phyloP scores from a whole-genome alignment of 2,797 vertebrate species.

The Psittacula derbiana region DNA sequence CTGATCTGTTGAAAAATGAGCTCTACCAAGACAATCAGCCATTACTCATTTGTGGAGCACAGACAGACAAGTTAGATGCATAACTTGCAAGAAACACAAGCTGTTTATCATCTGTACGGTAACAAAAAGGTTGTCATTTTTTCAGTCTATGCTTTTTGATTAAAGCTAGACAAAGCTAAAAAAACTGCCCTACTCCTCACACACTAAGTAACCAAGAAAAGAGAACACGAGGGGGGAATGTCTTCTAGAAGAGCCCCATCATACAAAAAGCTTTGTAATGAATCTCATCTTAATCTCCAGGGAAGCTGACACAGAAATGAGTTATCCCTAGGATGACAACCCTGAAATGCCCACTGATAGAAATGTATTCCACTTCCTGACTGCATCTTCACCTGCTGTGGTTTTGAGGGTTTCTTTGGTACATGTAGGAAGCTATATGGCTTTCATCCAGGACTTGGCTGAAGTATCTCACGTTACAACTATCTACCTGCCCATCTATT shows the following conservation, averaged over 20 bases:
- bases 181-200: neutral
- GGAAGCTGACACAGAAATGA: neutral
- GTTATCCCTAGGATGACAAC: neutral
- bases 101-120: neutral
- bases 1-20: neutral
- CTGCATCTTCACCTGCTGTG: conserved; percentile 7
- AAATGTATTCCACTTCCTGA: neutral
- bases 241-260: neutral
- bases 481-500: neutral
- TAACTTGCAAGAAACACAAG: neutral
- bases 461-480: neutral
- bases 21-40: neutral
- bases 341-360: neutral
- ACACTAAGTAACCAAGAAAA: neutral
- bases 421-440: neutral
- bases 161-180: neutral
- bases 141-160: neutral
- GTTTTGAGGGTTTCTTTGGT: neutral
- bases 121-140: neutral
- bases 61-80: neutral
- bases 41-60: neutral
- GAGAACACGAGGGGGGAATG: neutral
- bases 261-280: neutral
- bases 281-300: neutral
- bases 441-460: neutral